A percentile compares a stretch with the other conserved stretches of the same genome.
These are phyloP conservation scores for Tinamus guttatus DNA, from an alignment of 2,113 vertebrate species.

Conservation along the genomic window DNA sequence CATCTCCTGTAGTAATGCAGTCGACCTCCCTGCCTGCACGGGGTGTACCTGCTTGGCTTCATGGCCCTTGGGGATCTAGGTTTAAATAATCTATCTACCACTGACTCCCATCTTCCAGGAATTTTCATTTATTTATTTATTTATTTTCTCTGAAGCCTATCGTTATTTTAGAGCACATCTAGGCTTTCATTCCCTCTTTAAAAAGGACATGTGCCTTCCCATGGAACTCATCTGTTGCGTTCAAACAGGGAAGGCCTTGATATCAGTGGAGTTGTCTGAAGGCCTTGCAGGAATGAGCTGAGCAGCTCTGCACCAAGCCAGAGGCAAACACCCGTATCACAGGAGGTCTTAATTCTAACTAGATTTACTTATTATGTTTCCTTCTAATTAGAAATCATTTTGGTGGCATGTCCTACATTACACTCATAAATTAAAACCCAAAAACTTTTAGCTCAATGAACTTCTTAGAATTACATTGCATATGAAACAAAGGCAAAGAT, in stretches of 20 bases:
- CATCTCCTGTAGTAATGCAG: neutral
- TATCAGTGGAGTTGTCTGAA: neutral
- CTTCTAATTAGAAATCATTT: conserved; percentile 9
- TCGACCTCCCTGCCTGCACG: accelerated
- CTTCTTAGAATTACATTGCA: neutral
- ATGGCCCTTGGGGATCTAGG: neutral
- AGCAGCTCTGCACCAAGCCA: neutral
- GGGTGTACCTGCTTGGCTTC: neutral
- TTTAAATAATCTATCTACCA: neutral
- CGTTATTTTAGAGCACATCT: neutral
- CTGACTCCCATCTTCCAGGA: neutral
- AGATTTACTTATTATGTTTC: conserved; percentile 12
- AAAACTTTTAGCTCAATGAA: neutral
- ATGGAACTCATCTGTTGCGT: neutral
- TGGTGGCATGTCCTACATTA: neutral
- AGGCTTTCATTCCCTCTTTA: neutral
- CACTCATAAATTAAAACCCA: neutral
- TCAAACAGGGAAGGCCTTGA: neutral
- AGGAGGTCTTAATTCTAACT: neutral
- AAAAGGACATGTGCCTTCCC: neutral
- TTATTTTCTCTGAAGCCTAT: neutral
- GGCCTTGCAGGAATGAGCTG: neutral
- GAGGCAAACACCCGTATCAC: neutral
- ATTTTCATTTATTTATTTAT: neutral
- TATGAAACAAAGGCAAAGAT: neutral